A percentile compares a stretch with the other conserved stretches of the same genome.
phyloP scores from a whole-genome alignment of 2,797 vertebrate genomes.

The Rousettus madagascariensis region DNA sequence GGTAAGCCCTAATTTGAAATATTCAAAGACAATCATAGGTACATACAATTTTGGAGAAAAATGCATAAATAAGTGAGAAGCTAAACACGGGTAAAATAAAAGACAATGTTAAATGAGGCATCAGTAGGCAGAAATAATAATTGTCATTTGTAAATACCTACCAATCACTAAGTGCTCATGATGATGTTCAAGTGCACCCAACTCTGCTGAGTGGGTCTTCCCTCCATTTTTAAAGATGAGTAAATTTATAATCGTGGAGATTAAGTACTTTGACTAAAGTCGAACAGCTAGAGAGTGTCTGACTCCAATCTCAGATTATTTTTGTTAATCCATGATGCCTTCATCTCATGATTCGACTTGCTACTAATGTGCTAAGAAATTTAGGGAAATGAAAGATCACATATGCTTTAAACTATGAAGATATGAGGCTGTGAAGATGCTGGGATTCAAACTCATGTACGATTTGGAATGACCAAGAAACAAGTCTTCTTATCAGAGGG shows the following conservation, averaged over 20 bases:
- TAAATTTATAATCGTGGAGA: background rate
- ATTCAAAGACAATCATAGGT: background rate
- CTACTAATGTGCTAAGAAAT: background rate
- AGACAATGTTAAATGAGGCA: background rate
- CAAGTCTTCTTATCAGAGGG: background rate
- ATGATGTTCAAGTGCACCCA: too few relatives aligned
- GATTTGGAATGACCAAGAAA: background rate
- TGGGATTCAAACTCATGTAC: background rate
- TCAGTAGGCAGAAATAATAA: background rate
- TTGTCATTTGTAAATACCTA: background rate
- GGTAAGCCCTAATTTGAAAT: background rate
- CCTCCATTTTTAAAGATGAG: background rate
- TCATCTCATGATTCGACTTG: background rate
- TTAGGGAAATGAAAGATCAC: background rate
- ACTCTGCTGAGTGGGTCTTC: background rate
- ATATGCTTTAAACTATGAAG: background rate
- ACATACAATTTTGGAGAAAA: background rate
- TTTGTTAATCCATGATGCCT: background rate
- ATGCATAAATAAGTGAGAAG: background rate
- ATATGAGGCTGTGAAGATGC: background rate
- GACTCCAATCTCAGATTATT: background rate
- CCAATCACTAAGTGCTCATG: background rate
- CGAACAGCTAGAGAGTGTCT: background rate
- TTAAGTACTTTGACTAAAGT: background rate
- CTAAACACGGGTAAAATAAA: slow-evolving; percentile 5